Conservation (phyloP, 2,888 invertebrate species). For the Netelia virgata region DNA sequence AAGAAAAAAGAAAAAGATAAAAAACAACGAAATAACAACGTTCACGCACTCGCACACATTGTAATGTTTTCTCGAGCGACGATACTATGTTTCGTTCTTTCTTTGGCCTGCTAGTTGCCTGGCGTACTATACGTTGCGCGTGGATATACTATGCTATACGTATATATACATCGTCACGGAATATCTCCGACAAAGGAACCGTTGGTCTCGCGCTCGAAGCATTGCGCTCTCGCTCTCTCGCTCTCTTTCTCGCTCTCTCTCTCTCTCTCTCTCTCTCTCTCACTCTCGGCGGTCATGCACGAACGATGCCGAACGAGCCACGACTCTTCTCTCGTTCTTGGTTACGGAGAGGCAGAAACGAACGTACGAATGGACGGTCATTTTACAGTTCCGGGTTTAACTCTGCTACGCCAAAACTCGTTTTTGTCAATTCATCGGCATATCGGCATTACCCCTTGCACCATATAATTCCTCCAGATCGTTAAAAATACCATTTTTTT, state of each 20-base stretch:
- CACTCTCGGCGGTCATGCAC: slow-evolving; percentile 59
- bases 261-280: slow-evolving; percentile 20
- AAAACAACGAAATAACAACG: not conserved
- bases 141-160: slow-evolving; percentile 14
- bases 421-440: not conserved
- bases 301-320: slow-evolving; percentile 67
- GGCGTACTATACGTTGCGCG: slow-evolving; percentile 10
- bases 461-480: not conserved
- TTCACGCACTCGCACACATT: slow-evolving; percentile 13
- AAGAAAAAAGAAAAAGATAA: not conserved
- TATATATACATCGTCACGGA: slow-evolving; percentile 51
- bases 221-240: slow-evolving; percentile 23
- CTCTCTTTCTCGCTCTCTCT: slow-evolving; percentile 15
- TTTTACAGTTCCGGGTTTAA: slow-evolving; percentile 28
- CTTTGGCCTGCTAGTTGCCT: slow-evolving; percentile 32
- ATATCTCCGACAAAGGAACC: slow-evolving; percentile 73
- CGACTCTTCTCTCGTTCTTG: slow-evolving; percentile 54
- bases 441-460: not conserved
- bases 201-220: slow-evolving; percentile 65
- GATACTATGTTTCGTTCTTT: slow-evolving; percentile 20
- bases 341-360: slow-evolving; percentile 12
- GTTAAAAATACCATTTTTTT: not conserved
- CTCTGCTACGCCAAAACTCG: not conserved
- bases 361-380: slow-evolving; percentile 40
- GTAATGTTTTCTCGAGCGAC: slow-evolving; percentile 13